A percentile compares a stretch with the other conserved stretches of the same genome.
These are phyloP conservation scores for Antennarius maculatus DNA, from an alignment of 2,797 vertebrate species.

Conservation along the genomic window DNA sequence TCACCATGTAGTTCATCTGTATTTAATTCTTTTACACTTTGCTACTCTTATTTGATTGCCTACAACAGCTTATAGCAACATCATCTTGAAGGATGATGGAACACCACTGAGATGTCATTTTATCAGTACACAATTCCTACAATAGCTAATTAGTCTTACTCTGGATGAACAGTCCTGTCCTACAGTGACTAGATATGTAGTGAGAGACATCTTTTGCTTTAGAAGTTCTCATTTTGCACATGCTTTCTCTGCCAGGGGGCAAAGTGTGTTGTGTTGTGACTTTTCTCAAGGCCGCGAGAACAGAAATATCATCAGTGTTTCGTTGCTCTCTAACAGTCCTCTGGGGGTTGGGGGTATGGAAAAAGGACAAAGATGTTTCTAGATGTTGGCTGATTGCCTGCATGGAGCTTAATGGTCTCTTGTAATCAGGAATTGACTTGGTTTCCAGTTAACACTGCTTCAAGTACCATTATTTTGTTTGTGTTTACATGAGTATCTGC, in stretches of 20 bases:
- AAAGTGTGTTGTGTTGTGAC: conserved; percentile 10
- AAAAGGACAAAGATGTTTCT: conserved; percentile 40
- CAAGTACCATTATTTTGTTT: conserved; percentile 48
- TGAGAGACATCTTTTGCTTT: too few relatives aligned
- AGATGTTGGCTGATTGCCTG: conserved; percentile 30
- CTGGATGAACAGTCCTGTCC: too few relatives aligned
- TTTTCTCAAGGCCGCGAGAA: conserved; percentile 47
- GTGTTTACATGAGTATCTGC: conserved; percentile 15
- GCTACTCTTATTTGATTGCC: not conserved
- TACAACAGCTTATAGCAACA: not conserved
- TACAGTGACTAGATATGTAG: too few relatives aligned
- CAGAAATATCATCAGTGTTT: conserved; percentile 35
- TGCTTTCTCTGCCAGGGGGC: conserved; percentile 25
- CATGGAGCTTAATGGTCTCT: conserved; percentile 44
- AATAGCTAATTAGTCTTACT: too few relatives aligned
- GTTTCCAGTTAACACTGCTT: conserved; percentile 45
- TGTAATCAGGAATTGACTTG: conserved; percentile 52
- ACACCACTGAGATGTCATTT: too few relatives aligned
- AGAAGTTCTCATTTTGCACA: not conserved
- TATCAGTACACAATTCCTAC: too few relatives aligned
- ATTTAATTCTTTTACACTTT: conserved; percentile 1
- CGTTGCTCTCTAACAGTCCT: conserved; percentile 33
- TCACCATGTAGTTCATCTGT: conserved; percentile 4
- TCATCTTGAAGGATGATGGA: too few relatives aligned
- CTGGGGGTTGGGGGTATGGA: conserved; percentile 35